Evolutionary conservation across 2,113 vertebrate genomes (phyloP), one percentile per base, ranked within the genome.

Genomic region (Nothobranchius kuhntae): DNA sequence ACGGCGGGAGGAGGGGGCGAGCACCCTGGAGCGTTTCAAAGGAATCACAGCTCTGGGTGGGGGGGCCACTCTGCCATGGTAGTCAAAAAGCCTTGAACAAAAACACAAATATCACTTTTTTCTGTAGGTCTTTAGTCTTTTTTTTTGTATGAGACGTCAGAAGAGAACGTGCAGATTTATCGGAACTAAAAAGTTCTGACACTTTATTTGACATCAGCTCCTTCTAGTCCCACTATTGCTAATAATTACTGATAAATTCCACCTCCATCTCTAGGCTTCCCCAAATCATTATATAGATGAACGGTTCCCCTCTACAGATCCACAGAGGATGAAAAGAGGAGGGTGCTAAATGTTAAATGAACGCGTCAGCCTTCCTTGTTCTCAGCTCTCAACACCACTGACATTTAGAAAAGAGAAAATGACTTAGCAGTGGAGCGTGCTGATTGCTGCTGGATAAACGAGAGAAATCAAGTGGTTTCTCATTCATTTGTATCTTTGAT

Each of bases 21-120:
- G 73, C 56, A 99, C 94, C 73, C 96, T 91, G 59, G 97, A 97
- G 57, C 98, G 96, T 71, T 99, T 99, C 73, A 98, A 75, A 0
- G 97, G 98, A 73, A 99, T 95, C 48, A 96, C 96, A 0, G 97
- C 95, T 3, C 97, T 93, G 8, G 98, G 97, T 12, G 97, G 96
- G 4, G 96, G 96, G 0, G 98, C 96, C 46, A 97, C 95, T 47
- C 97, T 95, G 40, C 95, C 93, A 0, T 97, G 97, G 90, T 98
- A 99, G 82, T 99, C 98, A 80, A 99, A 99, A 81, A 99, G 93
- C 94, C 98, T 99, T 52, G 13, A 74, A 85, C 80, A 65, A 85
- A 70, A 85, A 71, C 69, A 48, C 51, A 35, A 30, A 70, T 26
- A 62, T 80, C 46, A 73, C 17, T 7, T 40, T 69, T 45, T 40